phyloP scores from a whole-genome alignment of 2,113 vertebrate genomes.

The Microcebus ravelobensis region DNA sequence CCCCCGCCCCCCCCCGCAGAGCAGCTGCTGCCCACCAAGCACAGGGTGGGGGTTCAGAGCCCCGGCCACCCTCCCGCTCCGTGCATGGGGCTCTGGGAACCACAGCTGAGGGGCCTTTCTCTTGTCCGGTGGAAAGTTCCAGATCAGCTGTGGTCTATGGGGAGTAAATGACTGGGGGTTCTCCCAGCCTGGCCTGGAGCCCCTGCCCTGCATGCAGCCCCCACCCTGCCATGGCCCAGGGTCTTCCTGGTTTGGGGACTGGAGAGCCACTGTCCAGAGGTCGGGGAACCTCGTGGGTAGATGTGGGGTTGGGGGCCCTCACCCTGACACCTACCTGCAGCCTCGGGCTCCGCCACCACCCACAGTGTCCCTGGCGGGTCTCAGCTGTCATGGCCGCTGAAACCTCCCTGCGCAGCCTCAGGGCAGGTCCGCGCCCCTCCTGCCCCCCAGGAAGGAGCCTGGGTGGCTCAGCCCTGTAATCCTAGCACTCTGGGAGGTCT shows the following conservation, averaged over 20 bases:
- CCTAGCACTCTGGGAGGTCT: too few species aligned
- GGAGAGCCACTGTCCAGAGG: rapidly evolving
- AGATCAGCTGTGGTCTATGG: background rate
- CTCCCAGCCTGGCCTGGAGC: background rate
- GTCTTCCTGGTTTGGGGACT: rapidly evolving
- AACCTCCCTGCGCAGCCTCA: too few species aligned
- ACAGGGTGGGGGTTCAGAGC: rapidly evolving
- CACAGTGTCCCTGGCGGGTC: rapidly evolving
- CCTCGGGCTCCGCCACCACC: background rate
- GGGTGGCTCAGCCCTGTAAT: too few species aligned
- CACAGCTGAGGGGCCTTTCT: background rate
- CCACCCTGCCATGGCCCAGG: rapidly evolving
- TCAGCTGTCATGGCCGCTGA: rapidly evolving
- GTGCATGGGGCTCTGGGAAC: background rate
- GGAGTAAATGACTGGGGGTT: background rate
- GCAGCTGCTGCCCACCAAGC: background rate
- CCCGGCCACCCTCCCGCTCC: background rate
- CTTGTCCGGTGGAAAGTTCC: background rate
- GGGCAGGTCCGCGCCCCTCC: background rate
- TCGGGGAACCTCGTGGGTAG: background rate
- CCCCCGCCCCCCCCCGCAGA: background rate
- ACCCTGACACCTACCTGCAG: rapidly evolving
- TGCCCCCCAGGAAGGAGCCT: rapidly evolving
- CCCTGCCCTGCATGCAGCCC: background rate
- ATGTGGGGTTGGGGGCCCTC: rapidly evolving